phyloP scores from a whole-genome alignment of 2,113 vertebrate genomes.

The Serilophus lunatus region DNA sequence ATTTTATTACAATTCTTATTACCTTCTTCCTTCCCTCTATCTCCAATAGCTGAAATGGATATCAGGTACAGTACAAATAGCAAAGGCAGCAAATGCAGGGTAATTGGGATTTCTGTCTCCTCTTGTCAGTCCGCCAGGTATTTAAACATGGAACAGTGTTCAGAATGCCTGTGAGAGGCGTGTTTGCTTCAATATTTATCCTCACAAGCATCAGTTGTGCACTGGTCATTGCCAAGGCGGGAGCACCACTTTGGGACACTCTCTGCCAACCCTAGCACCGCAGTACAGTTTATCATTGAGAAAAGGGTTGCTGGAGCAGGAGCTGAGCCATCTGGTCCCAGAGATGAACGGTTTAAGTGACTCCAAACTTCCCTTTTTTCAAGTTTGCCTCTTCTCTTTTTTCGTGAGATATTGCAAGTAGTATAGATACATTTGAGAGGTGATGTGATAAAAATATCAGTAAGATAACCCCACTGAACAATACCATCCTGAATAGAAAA shows the following conservation, averaged over 20 bases:
- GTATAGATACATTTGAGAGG: slow-evolving; percentile 19
- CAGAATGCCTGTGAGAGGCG: neutral
- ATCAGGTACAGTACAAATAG: neutral
- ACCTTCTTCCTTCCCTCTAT: slow-evolving; percentile 7
- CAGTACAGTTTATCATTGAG: neutral
- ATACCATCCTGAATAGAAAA: neutral
- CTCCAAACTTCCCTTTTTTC: neutral
- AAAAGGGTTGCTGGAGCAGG: neutral
- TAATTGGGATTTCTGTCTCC: neutral
- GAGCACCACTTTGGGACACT: neutral
- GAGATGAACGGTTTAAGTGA: neutral
- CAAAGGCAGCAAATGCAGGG: neutral
- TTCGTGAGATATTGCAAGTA: neutral
- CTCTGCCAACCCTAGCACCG: neutral
- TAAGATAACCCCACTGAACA: slow-evolving; percentile 17
- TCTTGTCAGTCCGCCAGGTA: neutral
- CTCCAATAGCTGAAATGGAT: neutral
- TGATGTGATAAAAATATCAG: slow-evolving; percentile 15
- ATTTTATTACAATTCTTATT: slow-evolving; percentile 17
- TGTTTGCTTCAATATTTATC: neutral
- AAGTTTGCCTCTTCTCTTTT: neutral
- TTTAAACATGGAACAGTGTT: neutral
- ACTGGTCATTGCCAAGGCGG: neutral
- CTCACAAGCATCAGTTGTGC: neutral
- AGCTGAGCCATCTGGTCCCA: neutral